Conservation (phyloP, 2,113 vertebrate species). For the Pontoporia blainvillei region DNA sequence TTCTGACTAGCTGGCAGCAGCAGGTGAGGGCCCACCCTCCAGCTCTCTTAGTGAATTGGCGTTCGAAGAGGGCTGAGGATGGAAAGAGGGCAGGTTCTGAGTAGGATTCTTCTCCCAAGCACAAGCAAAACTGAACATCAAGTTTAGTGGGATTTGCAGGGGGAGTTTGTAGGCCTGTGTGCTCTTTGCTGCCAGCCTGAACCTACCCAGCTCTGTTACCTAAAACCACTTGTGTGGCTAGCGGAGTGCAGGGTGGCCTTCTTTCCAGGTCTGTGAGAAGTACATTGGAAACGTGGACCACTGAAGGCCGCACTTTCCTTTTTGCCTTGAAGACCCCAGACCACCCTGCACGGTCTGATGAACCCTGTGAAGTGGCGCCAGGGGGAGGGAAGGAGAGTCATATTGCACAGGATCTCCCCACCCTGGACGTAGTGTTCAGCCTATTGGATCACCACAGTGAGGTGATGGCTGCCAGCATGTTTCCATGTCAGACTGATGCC, state of each 20-base stretch:
- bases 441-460: not conserved
- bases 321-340: not conserved
- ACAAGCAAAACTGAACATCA: slow-evolving; percentile 14
- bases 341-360: not conserved
- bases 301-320: not conserved
- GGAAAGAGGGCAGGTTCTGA: not conserved
- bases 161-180: not conserved
- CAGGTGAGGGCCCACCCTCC: not conserved
- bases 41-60: not conserved
- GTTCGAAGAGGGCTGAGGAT: not conserved
- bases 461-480: not conserved
- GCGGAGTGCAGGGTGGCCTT: not conserved
- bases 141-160: not conserved
- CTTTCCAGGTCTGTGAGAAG: slow-evolving; percentile 5
- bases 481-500: not conserved
- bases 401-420: not conserved
- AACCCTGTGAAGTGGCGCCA: not conserved
- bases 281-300: not conserved
- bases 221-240: not conserved
- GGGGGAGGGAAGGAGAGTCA: not conserved
- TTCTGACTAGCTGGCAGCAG: not conserved
- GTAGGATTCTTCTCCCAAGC: not conserved
- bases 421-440: not conserved
- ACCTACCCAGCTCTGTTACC: not conserved
- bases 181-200: not conserved